These are phyloP conservation scores for Brachyptera risi DNA, from an alignment of 2,888 invertebrate species.

Conservation along the genomic window DNA sequence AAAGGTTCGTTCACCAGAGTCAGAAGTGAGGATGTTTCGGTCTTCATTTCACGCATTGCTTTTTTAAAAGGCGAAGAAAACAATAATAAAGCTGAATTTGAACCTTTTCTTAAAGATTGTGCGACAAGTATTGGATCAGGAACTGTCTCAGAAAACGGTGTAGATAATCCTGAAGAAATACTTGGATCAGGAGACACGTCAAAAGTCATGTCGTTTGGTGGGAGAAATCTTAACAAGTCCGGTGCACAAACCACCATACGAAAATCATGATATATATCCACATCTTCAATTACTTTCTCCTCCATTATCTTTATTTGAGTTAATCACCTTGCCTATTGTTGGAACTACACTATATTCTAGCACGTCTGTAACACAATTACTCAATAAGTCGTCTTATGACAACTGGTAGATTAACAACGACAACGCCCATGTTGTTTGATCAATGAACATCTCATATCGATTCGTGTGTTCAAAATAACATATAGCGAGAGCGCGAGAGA, in stretches of 20 bases:
- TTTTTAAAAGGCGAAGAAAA: background rate
- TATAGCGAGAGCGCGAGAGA: no score
- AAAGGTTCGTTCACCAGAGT: background rate
- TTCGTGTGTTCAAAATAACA: no score
- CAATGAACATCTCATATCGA: no score
- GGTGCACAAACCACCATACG: background rate
- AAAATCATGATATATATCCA: background rate
- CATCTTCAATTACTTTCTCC: no score
- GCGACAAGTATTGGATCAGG: background rate
- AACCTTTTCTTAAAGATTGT: background rate
- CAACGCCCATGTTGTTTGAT: no score
- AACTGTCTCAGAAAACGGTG: slow-evolving; percentile 22
- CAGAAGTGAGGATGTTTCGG: background rate
- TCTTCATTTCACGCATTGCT: background rate
- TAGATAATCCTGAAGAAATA: slow-evolving; percentile 15
- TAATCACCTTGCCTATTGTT: no score
- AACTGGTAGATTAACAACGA: no score
- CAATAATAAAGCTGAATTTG: background rate
- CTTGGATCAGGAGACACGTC: slow-evolving; percentile 1
- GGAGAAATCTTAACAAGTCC: slow-evolving; percentile 17
- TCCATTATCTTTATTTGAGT: no score
- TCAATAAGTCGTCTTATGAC: no score
- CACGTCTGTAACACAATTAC: no score
- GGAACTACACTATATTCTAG: no score
- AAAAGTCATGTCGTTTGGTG: slow-evolving; percentile 8